Evolutionary conservation across 2,888 invertebrate species (phyloP).

Genomic region (Mythimna loreyi): DNA sequence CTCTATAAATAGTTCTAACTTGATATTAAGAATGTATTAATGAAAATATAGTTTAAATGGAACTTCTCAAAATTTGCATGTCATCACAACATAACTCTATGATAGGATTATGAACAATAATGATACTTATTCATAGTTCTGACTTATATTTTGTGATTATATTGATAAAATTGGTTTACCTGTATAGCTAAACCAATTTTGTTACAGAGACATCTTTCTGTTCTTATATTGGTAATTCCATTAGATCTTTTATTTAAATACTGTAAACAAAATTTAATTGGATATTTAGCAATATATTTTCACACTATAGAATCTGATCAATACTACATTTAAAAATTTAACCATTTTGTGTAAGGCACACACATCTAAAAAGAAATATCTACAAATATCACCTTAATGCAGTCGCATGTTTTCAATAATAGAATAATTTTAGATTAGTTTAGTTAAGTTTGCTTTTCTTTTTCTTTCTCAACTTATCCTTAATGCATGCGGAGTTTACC

Average conservation of each 20-base stretch:
- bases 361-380: too few species aligned
- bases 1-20: neutral
- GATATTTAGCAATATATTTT: too few species aligned
- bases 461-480: too few species aligned
- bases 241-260: neutral
- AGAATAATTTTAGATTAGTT: too few species aligned
- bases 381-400: too few species aligned
- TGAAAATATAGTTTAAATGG: neutral
- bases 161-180: neutral
- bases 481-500: too few species aligned
- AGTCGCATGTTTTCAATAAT: too few species aligned
- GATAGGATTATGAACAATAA: too few species aligned
- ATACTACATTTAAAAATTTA: neutral
- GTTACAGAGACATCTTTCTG: neutral
- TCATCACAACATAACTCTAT: slow-evolving; percentile 18
- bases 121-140: neutral
- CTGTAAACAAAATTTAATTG: too few species aligned
- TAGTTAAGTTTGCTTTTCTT: too few species aligned
- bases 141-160: neutral
- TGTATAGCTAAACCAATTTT: neutral
- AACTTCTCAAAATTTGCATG: slow-evolving; percentile 36
- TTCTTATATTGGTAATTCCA: neutral
- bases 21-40: neutral
- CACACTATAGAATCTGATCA: neutral
- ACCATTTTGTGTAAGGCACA: neutral